Evolutionary conservation across 2,113 vertebrate genomes (phyloP).

Genomic region (Bos indicus): DNA sequence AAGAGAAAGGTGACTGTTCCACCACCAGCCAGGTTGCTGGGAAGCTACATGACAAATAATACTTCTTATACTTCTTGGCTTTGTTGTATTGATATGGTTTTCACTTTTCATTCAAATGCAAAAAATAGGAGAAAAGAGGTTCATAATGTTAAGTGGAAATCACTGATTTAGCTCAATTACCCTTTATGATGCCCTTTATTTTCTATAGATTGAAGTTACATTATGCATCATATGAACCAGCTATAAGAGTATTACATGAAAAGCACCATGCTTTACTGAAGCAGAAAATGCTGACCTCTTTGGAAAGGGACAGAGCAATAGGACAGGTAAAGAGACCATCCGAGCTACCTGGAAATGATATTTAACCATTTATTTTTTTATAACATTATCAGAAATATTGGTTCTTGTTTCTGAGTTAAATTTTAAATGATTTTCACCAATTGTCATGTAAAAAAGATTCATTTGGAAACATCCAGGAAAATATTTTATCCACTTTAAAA

Average conservation of each 20-base stretch:
- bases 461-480: constrained; percentile 9
- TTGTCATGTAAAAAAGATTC: background rate
- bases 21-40: accelerated
- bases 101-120: constrained; percentile 26
- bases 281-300: constrained; percentile 84
- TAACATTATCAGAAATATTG: background rate
- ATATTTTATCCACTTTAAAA: background rate
- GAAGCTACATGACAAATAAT: background rate
- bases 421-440: background rate
- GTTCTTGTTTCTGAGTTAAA: background rate
- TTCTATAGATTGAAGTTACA: constrained; percentile 84
- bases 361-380: background rate
- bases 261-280: constrained; percentile 86
- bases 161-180: constrained; percentile 42
- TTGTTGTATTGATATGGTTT: constrained; percentile 10
- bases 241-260: constrained; percentile 83
- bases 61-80: constrained; percentile 18
- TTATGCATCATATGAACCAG: constrained; percentile 85
- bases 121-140: background rate
- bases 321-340: constrained; percentile 77
- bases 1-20: background rate
- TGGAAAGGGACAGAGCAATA: constrained; percentile 85
- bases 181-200: constrained; percentile 48
- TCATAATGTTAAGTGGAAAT: constrained; percentile 12
- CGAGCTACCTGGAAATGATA: background rate